These are phyloP conservation scores for Drosophila malerkotliana DNA, from an alignment of 1,140 invertebrate species.

Conservation along the genomic window DNA sequence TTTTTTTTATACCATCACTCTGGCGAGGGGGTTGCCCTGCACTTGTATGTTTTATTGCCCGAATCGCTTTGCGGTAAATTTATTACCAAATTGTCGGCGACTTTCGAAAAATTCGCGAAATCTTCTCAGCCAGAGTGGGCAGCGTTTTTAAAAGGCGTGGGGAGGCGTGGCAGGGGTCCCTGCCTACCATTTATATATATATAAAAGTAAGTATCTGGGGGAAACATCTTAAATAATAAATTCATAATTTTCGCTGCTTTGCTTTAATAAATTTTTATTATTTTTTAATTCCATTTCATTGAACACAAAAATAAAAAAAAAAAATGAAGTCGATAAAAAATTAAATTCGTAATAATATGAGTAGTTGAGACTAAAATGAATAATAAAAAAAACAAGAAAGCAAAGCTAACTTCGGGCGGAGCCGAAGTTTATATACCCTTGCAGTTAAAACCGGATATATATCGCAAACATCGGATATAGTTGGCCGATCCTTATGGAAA, in stretches of 20 bases:
- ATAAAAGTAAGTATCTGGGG: constrained; percentile 24
- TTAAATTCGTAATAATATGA: constrained; percentile 64
- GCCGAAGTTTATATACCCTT: too few species aligned
- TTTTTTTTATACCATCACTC: not conserved
- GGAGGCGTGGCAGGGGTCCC: constrained; percentile 27
- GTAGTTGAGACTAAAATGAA: constrained; percentile 31
- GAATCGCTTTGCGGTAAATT: constrained; percentile 72
- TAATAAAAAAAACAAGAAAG: constrained; percentile 25
- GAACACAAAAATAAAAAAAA: constrained; percentile 35
- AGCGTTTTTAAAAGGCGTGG: not conserved
- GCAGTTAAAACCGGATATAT: too few species aligned
- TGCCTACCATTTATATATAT: constrained; percentile 17
- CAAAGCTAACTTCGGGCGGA: too few species aligned
- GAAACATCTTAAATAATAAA: constrained; percentile 69
- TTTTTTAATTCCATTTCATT: constrained; percentile 76
- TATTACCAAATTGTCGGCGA: constrained; percentile 77
- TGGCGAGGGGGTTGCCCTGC: constrained; percentile 40
- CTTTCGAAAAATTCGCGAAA: constrained; percentile 72
- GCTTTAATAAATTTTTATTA: constrained; percentile 81
- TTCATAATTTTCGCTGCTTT: constrained; percentile 75
- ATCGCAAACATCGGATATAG: too few species aligned
- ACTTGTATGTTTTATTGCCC: constrained; percentile 75
- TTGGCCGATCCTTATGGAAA: too few species aligned
- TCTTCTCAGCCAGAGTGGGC: constrained; percentile 24
- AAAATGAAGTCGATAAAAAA: constrained; percentile 23